A percentile compares a stretch with the other conserved stretches of the same genome.
phyloP scores from a whole-genome alignment of 2,888 invertebrate species.

The Antheraea assamensis region DNA sequence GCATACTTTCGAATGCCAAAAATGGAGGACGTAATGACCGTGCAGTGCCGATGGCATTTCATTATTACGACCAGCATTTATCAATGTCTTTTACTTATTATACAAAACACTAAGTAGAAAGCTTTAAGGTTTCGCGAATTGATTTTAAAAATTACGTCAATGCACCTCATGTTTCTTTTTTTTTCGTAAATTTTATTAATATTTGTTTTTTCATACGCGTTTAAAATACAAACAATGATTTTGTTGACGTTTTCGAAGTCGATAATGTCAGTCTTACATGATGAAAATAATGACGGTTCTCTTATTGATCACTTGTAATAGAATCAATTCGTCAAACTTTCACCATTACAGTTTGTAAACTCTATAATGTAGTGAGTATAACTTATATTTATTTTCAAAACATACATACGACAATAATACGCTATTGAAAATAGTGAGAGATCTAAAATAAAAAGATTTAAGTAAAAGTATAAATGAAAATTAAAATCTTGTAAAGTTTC shows the following conservation, averaged over 20 bases:
- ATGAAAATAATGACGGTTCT: too few relatives aligned
- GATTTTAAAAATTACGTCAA: background rate
- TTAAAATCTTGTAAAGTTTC: too few relatives aligned
- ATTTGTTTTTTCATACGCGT: too few relatives aligned
- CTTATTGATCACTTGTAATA: too few relatives aligned
- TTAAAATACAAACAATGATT: background rate
- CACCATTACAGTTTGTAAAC: too few relatives aligned
- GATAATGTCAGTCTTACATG: background rate
- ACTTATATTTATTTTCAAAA: too few relatives aligned
- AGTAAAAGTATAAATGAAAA: too few relatives aligned
- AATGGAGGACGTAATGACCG: conserved; percentile 11
- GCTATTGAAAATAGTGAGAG: background rate
- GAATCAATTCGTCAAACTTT: too few relatives aligned
- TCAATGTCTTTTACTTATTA: conserved; percentile 11
- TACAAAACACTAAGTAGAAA: background rate
- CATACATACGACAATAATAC: too few relatives aligned
- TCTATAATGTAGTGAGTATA: too few relatives aligned
- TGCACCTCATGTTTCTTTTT: background rate
- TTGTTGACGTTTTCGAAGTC: too few relatives aligned
- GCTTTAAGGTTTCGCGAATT: background rate
- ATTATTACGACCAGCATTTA: conserved; percentile 1
- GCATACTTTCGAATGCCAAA: conserved; percentile 16
- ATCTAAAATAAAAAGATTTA: background rate
- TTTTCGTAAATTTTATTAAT: background rate
- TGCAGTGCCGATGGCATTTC: conserved; percentile 6